Percentiles rank a stretch among this genome's conserved stretches.
These are phyloP conservation scores for Anthophora plumipes DNA, from an alignment of 2,888 invertebrate species.

Conservation along the genomic window DNA sequence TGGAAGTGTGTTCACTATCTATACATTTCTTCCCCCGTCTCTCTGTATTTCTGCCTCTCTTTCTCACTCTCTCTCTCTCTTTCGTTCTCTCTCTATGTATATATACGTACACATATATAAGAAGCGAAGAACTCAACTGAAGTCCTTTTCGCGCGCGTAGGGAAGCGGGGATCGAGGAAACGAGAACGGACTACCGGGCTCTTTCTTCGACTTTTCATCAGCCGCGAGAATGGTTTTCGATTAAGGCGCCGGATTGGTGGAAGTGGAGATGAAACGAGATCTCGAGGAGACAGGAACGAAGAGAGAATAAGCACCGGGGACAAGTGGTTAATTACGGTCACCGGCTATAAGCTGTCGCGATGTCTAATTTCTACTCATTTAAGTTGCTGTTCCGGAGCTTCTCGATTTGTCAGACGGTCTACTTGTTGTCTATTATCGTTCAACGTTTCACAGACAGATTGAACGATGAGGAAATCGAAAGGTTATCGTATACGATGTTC, in stretches of 20 bases:
- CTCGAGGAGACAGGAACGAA: constrained; percentile 63
- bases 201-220: constrained; percentile 76
- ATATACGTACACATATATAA: constrained; percentile 19
- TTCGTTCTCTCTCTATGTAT: not conserved
- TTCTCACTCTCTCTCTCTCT: not conserved
- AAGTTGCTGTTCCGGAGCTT: constrained; percentile 60
- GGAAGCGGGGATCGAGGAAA: constrained; percentile 34
- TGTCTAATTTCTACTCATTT: constrained; percentile 70
- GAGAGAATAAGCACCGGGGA: constrained; percentile 64
- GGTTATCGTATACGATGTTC: not conserved
- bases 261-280: constrained; percentile 64
- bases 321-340: constrained; percentile 77
- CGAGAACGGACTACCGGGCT: constrained; percentile 52
- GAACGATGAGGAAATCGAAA: not conserved
- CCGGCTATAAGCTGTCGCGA: constrained; percentile 68
- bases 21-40: not conserved
- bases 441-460: not conserved
- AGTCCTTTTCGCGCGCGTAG: constrained; percentile 21
- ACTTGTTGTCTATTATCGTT: constrained; percentile 61
- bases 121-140: constrained; percentile 55
- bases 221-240: constrained; percentile 76
- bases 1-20: not conserved
- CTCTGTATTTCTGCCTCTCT: not conserved
- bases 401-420: constrained; percentile 66
- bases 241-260: constrained; percentile 72